Percentiles rank a stretch among this genome's conserved stretches.
phyloP scores from a whole-genome alignment of 2,888 invertebrate species.

The Zele albiditarsus region DNA sequence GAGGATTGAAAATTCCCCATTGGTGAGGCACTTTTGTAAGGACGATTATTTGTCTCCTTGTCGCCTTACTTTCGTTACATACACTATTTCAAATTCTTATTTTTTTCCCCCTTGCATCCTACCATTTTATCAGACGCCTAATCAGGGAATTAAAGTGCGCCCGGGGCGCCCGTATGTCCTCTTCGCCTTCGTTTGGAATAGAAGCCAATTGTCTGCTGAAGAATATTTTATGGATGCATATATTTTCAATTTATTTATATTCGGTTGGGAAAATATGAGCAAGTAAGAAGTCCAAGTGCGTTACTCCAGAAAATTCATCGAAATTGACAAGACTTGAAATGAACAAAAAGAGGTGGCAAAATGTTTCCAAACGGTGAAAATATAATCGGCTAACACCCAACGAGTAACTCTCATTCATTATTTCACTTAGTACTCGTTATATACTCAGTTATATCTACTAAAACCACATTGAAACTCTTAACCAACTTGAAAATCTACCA shows the following conservation, averaged over 20 bases:
- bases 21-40: slow-evolving; percentile 52
- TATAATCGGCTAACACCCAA: slow-evolving; percentile 64
- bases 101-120: neutral
- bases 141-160: slow-evolving; percentile 69
- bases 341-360: neutral
- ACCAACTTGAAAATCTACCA: slow-evolving; percentile 56
- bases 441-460: slow-evolving; percentile 24
- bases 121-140: slow-evolving; percentile 55
- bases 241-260: too few relatives aligned
- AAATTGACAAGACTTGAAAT: too few relatives aligned
- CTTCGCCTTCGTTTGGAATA: slow-evolving; percentile 18
- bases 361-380: neutral
- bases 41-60: slow-evolving; percentile 67
- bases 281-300: too few relatives aligned
- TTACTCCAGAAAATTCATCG: too few relatives aligned
- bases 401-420: slow-evolving; percentile 53
- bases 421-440: neutral
- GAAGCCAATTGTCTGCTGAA: slow-evolving; percentile 30
- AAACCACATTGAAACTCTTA: slow-evolving; percentile 68
- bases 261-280: too few relatives aligned
- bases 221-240: slow-evolving; percentile 12
- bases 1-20: slow-evolving; percentile 65
- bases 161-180: slow-evolving; percentile 41
- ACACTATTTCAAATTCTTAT: neutral
- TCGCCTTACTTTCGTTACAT: slow-evolving; percentile 54